Base-by-base conservation (phyloP, 2,888 invertebrate genomes). In the Diarsia dahlii region DNA sequence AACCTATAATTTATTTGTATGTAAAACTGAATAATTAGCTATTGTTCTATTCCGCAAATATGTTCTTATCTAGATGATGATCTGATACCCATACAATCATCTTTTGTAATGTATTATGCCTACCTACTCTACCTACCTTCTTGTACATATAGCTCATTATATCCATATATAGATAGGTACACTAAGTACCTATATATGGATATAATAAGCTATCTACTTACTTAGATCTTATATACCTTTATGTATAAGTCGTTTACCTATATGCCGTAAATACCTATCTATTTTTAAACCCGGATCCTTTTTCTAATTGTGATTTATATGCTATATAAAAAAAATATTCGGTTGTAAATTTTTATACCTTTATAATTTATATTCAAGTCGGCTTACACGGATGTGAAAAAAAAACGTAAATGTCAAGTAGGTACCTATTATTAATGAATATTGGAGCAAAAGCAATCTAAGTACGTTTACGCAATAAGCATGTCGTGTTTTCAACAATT, bases 1-100 rank as follows among this genome's bases (percentile, higher is more conserved):
- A 52, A 54, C 18, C 5, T 62, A 23, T 60, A 58, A 50, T 67
- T 10, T 46, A 45, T 28, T 64, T 62, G 18, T 56, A 18, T 60
- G 56, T 12, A 67, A 71, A 81, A 54, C 48, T 52, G 20, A 58
- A 63, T 80, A 80, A 81, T 80, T 74, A 64, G 34, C 84, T 70
- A 74, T 74, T 81, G 75, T 81, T 74, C 39, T 54, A 62, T 62
- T 75, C 52, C 34, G 69, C 39, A 63, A 63, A 74, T 80, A 70
- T 64, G 70, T 68, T 64, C 67, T 50, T 74, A 81, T 68, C 66
- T 70, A 48, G 45, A 58, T 13, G 45, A 58, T 13, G 28, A 28
- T 28, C 28, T 28, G 28, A 28, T 28, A 63, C 45, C n/a, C 20
- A 48, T 23, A 71, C 39, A 79, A 67, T 78, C 52, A 60, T 65